Evolutionary conservation across 2,797 vertebrate genomes (phyloP), one percentile per base, ranked within the genome.

Genomic region (Acanthurus leucopareius): DNA sequence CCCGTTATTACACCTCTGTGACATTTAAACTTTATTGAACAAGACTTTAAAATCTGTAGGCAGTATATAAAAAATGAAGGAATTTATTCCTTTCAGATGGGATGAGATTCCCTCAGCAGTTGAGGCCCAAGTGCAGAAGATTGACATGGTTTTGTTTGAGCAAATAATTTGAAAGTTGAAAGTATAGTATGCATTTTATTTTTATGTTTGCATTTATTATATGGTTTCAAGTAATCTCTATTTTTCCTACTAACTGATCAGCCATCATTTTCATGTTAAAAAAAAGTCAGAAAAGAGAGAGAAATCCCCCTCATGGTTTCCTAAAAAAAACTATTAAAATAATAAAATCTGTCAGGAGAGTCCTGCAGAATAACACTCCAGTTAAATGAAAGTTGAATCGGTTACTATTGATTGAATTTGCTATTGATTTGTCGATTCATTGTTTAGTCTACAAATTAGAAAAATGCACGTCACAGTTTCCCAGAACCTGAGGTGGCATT

Each of bases 21-120:
- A 97, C 97, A 97, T 98, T 99, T 98, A 98, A 98, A 99, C 96
- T 98, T 98, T 99, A 98, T 98, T 97, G 97, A 97, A 98, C 97
- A 97, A 97, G 97, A 97, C 97, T 99, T 97, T 97, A 97, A 98
- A 97, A 98, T 97, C 97, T 97, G 97, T 97, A 96, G 96, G 96
- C 96, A 97, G 97, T 99, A 97, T 97, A 98, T 98, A 98, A 98
- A 94, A 97, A 96, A 91, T 85, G 91, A 95, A 95, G 95, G 96
- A 96, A 97, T 98, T 97, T 97, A 97, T 97, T 97, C 95, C 95
- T 96, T 96, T 97, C 89, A 88, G 88, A 95, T 94, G 95, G 94
- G 94, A 94, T 92, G 95, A 95, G 94, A 96, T 94, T 95, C 95
- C 92, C 75, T 19, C 64, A 61, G 93, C 94, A 94, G 93, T 94